These are phyloP conservation scores for Subanguina moxae DNA, from an alignment of 1,140 invertebrate genomes.

Conservation along the genomic window DNA sequence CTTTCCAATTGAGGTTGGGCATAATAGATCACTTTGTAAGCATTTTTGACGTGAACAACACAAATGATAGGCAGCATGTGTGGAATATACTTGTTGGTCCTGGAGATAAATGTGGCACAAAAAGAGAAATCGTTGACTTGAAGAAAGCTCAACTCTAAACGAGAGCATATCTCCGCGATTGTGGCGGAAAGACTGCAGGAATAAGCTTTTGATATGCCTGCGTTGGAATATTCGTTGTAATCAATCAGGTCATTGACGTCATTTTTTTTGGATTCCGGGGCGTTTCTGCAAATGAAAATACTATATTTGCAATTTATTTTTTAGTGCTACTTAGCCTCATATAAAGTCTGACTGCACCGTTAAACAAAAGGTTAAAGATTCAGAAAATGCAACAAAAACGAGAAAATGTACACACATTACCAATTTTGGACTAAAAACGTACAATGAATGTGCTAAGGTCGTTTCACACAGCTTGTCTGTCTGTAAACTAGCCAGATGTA, in stretches of 20 bases:
- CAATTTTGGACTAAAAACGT: too few relatives aligned
- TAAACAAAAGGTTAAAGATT: too few relatives aligned
- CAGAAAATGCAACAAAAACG: too few relatives aligned
- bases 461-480: too few relatives aligned
- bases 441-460: too few relatives aligned
- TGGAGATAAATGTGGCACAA: not conserved
- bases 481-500: too few relatives aligned
- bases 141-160: not conserved
- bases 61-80: conserved; percentile 16
- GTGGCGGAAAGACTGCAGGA: not conserved
- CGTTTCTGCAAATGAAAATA: too few relatives aligned
- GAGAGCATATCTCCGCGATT: not conserved
- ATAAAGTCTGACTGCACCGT: too few relatives aligned
- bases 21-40: conserved; percentile 24
- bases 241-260: not conserved
- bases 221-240: not conserved
- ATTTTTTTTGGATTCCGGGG: too few relatives aligned
- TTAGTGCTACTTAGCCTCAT: too few relatives aligned
- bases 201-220: not conserved
- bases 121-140: not conserved
- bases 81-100: not conserved
- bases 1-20: not conserved
- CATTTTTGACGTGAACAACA: conserved; percentile 11
- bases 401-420: too few relatives aligned
- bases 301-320: too few relatives aligned